These are phyloP conservation scores for Hedychridium roseum DNA, from an alignment of 2,888 invertebrate species.

Conservation along the genomic window DNA sequence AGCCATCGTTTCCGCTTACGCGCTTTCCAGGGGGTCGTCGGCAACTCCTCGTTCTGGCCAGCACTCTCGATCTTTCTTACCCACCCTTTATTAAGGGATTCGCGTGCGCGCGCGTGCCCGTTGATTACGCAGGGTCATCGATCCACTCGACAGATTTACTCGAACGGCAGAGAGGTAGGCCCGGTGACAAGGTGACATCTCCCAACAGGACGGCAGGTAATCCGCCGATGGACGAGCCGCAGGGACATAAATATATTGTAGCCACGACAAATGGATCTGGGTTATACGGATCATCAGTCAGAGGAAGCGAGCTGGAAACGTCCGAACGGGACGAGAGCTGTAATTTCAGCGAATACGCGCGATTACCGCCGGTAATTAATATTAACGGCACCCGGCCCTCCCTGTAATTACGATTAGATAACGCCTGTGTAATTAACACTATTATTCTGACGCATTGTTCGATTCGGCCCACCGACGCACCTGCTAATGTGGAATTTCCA, in stretches of 20 bases:
- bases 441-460: conserved; percentile 30
- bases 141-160: not conserved
- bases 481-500: too few species aligned
- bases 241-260: conserved; percentile 44
- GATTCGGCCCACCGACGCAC: too few species aligned
- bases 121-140: too few species aligned
- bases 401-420: conserved; percentile 48
- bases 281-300: conserved; percentile 32
- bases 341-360: conserved; percentile 41
- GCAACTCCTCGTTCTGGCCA: too few species aligned
- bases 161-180: not conserved
- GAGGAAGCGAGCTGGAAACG: conserved; percentile 10
- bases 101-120: too few species aligned
- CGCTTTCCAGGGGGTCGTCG: too few species aligned
- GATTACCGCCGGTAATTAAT: conserved; percentile 41
- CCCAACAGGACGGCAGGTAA: conserved; percentile 8
- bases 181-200: not conserved
- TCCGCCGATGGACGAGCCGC: conserved; percentile 22
- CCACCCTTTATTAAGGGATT: too few species aligned
- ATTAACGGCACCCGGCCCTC: conserved; percentile 35
- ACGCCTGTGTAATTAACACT: conserved; percentile 46
- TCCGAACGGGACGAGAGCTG: too few species aligned
- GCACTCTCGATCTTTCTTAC: too few species aligned
- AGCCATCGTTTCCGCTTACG: too few species aligned
- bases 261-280: conserved; percentile 35